Conservation (phyloP, 2,888 invertebrate genomes). For the Eupithecia inturbata region DNA sequence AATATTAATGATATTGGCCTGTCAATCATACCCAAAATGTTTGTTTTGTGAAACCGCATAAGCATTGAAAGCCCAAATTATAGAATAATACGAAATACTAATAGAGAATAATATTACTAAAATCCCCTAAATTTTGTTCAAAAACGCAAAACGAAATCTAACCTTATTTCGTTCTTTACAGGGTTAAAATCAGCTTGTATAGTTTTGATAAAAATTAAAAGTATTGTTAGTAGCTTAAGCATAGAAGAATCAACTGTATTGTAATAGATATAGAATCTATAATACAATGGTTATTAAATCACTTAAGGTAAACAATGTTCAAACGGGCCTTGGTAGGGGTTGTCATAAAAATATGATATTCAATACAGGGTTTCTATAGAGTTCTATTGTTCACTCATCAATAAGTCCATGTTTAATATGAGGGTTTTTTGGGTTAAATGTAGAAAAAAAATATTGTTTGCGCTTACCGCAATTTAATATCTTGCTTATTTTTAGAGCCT, state of each 20-base stretch:
- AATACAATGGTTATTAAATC: conserved; percentile 12
- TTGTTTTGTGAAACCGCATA: conserved; percentile 29
- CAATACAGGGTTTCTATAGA: conserved; percentile 47
- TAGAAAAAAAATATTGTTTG: not conserved
- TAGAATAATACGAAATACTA: conserved; percentile 40
- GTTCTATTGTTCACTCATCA: conserved; percentile 22
- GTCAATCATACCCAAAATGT: conserved; percentile 29
- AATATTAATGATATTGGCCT: conserved; percentile 17
- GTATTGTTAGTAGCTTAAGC: not conserved
- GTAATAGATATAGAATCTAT: not conserved
- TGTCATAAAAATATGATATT: conserved; percentile 62
- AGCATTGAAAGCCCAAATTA: conserved; percentile 31
- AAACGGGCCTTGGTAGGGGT: conserved; percentile 46
- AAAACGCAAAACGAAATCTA: conserved; percentile 1
- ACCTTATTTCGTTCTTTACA: not conserved
- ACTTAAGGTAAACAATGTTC: conserved; percentile 49
- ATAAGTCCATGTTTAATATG: conserved; percentile 5
- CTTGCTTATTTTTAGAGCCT: no score
- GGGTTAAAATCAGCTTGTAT: not conserved
- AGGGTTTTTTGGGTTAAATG: not conserved
- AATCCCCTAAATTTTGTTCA: conserved; percentile 9
- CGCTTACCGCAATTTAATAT: not conserved
- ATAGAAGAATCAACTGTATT: not conserved
- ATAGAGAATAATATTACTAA: conserved; percentile 16
- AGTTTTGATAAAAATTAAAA: not conserved